These are phyloP conservation scores for Maconellicoccus hirsutus DNA, from an alignment of 1,140 invertebrate genomes.

Conservation along the genomic window DNA sequence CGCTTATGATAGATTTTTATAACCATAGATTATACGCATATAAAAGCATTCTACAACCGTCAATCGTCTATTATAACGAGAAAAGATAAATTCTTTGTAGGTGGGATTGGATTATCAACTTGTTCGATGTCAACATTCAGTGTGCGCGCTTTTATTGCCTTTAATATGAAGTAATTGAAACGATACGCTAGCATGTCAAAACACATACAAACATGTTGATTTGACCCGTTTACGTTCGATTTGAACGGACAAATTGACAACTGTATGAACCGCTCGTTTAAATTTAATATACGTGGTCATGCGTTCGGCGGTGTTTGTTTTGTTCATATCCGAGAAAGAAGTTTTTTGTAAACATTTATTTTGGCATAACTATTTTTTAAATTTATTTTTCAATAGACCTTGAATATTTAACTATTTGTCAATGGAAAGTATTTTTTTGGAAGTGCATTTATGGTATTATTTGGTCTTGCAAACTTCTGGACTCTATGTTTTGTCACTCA, in stretches of 20 bases:
- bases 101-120: slow-evolving; percentile 8
- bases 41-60: background rate
- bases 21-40: background rate
- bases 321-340: background rate
- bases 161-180: background rate
- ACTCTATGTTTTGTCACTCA: too few relatives aligned
- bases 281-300: background rate
- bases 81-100: background rate
- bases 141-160: background rate
- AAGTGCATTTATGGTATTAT: too few relatives aligned
- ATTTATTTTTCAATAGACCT: too few relatives aligned
- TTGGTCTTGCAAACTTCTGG: too few relatives aligned
- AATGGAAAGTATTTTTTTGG: too few relatives aligned
- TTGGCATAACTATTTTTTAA: too few relatives aligned
- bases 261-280: background rate
- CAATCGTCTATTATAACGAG: background rate
- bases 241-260: background rate
- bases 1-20: background rate
- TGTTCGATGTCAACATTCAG: background rate
- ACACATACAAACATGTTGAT: background rate
- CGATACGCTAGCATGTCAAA: background rate
- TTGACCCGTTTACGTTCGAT: too few relatives aligned
- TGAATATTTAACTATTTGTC: too few relatives aligned
- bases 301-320: background rate
- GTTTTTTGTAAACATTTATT: too few relatives aligned